Base-by-base conservation (phyloP, 2,797 vertebrate genomes). In the Channa striata region DNA sequence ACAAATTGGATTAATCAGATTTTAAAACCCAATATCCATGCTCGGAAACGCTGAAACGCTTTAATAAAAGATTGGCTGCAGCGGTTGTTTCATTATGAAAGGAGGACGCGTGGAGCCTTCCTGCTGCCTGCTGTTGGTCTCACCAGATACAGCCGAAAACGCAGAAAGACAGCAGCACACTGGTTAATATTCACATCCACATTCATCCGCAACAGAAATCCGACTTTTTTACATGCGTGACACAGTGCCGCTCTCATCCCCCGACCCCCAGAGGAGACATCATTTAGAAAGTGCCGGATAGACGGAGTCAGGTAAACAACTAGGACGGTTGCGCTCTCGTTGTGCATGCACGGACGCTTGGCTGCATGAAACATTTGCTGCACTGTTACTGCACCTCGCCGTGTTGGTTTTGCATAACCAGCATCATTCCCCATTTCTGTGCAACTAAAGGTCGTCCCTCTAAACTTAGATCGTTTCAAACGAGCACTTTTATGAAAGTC, bases 221-320 rank as follows among this genome's bases (percentile, higher is more conserved):
- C 14, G 1, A 10, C 16, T 65, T 72, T 30, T 82, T 59, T 44
- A 58, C 53, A 68, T 78, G 68, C 69, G 1, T 46, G 73, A 48
- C 11, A 54, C 59, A 53, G 68, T 20, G 2, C 47, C 57, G 59
- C 61, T 1, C 49, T 58, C 62, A 16, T 48, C 77, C 8, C 57
- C 34, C 36, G 56, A 1, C 57, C 59, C 59, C 37, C 40, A 20
- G 70, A 52, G 43, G 60, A 80, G 67, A 30, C 46, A 16, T 68
- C 37, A 7, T 69, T 74, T 72, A 47, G 56, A 67, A 59, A 81
- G 66, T 2, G 37, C 61, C 17, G 52, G 66, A 74, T 52, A 68
- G 60, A 79, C 67, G 33, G 48, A 78, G 73, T 49, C 72, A 80
- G 77, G 78, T 81, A 72, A 80, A 85, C 76, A 77, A 53, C 77